Evolutionary conservation across 1,140 invertebrate genomes (phyloP).

Genomic region (Samia ricini): DNA sequence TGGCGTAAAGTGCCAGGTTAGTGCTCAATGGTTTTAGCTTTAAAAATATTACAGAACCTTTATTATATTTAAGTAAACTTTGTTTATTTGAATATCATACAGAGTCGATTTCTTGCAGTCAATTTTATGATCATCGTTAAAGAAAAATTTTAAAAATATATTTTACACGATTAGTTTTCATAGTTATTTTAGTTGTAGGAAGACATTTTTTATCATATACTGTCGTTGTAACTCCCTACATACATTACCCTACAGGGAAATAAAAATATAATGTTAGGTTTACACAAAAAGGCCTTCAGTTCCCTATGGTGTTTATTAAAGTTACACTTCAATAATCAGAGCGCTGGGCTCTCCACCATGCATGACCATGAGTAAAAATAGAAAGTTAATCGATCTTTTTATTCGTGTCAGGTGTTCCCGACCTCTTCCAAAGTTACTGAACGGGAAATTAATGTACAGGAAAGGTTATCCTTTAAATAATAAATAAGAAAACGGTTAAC

Average conservation of each 20-base stretch:
- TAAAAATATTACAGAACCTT: no score
- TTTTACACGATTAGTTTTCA: no score
- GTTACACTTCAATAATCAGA: conserved; percentile 7
- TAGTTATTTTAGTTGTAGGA: background rate
- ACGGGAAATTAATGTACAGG: conserved; percentile 28
- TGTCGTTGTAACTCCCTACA: no score
- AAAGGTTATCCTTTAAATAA: background rate
- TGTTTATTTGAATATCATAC: no score
- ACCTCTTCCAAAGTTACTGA: conserved; percentile 46
- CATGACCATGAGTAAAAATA: conserved; percentile 67
- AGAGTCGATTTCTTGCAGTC: no score
- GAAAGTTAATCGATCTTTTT: conserved; percentile 73
- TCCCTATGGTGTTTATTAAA: conserved; percentile 1
- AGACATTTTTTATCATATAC: background rate
- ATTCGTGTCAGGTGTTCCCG: conserved; percentile 67
- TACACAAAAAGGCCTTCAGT: conserved; percentile 5
- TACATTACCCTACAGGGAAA: background rate
- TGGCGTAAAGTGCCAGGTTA: no score
- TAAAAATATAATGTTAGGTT: background rate
- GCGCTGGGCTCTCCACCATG: conserved; percentile 18
- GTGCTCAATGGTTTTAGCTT: no score
- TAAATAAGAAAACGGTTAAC: background rate
- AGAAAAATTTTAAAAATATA: no score
- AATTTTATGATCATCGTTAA: no score
- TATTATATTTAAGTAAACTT: no score